A percentile compares a stretch with the other conserved stretches of the same genome.
These are phyloP conservation scores for Fregata magnificens DNA, from an alignment of 2,113 vertebrate species.

Conservation along the genomic window DNA sequence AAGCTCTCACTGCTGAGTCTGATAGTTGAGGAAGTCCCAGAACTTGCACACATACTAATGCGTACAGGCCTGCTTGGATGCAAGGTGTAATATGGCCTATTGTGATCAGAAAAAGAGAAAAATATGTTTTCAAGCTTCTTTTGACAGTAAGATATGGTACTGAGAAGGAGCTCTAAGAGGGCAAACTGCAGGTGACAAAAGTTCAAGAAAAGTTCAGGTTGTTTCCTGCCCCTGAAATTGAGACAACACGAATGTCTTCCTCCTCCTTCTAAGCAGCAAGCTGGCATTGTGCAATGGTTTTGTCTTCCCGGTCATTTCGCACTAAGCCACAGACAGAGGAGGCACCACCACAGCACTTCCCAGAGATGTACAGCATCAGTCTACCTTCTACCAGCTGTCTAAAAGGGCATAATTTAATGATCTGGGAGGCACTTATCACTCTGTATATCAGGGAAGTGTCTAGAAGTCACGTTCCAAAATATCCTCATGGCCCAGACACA, in stretches of 20 bases:
- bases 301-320: background rate
- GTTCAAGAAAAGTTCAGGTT: background rate
- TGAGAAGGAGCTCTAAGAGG: background rate
- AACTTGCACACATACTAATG: background rate
- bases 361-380: rapidly evolving
- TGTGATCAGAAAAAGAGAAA: background rate
- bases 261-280: background rate
- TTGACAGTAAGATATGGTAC: background rate
- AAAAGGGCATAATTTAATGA: background rate
- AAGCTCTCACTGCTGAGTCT: background rate
- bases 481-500: background rate
- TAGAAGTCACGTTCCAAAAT: background rate
- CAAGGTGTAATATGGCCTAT: background rate
- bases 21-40: background rate
- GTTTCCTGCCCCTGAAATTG: background rate
- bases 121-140: background rate
- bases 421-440: background rate
- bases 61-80: background rate
- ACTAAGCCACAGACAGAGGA: background rate
- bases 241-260: background rate
- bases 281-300: background rate
- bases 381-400: background rate
- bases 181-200: background rate
- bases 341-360: background rate
- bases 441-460: background rate